A percentile compares a stretch with the other conserved stretches of the same genome.
Evolutionary conservation across 2,797 vertebrate genomes (phyloP).

Genomic region (Fistularia commersonii): DNA sequence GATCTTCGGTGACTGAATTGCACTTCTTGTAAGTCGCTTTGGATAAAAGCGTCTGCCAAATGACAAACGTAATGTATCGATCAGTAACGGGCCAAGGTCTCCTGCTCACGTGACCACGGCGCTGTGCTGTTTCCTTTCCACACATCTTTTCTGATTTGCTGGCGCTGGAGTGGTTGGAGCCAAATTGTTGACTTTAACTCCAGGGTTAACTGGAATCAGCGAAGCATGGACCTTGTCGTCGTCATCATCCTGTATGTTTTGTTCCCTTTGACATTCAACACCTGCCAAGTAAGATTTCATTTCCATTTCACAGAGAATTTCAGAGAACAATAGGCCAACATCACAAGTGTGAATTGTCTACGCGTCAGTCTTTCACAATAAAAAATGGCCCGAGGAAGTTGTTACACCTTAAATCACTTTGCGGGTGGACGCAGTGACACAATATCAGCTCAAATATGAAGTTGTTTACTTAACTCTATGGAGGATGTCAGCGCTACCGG

Average conservation of each 20-base stretch:
- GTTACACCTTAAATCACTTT: conserved; percentile 49
- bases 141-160: conserved; percentile 37
- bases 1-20: no score
- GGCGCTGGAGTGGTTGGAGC: conserved; percentile 30
- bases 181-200: conserved; percentile 33
- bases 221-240: conserved; percentile 39
- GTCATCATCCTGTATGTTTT: conserved; percentile 43
- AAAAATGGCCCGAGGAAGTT: conserved; percentile 41
- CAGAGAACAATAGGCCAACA: conserved; percentile 42
- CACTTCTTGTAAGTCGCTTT: no score
- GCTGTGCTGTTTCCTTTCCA: conserved; percentile 36
- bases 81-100: conserved; percentile 29
- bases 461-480: conserved; percentile 12
- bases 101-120: conserved; percentile 10
- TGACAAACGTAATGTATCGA: conserved; percentile 47
- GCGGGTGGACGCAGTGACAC: conserved; percentile 14
- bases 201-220: conserved; percentile 56
- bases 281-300: conserved; percentile 48
- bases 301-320: conserved; percentile 46
- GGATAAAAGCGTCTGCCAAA: no score
- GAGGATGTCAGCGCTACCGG: conserved; percentile 21
- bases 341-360: conserved; percentile 30
- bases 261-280: conserved; percentile 44
- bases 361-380: conserved; percentile 41
- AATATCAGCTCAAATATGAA: conserved; percentile 42